Evolutionary conservation across 2,888 invertebrate genomes (phyloP), one percentile per base, ranked within the genome.

Genomic region (Oscheius onirici): DNA sequence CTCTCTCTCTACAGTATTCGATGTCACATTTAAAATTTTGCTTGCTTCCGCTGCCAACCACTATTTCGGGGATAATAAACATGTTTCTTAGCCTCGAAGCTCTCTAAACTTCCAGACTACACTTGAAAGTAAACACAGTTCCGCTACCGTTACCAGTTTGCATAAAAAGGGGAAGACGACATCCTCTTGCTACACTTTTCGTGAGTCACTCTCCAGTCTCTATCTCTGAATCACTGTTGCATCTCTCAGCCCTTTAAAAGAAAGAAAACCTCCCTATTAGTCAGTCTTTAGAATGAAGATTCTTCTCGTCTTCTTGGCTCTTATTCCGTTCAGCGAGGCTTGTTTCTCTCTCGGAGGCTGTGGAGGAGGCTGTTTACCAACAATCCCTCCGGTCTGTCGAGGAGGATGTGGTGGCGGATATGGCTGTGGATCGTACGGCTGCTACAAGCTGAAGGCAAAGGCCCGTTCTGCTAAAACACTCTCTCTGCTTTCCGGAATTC

Each of bases 341-440:
- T 86, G 86, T 57, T 86, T 86, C 66, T 83, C 86, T 8, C 80
- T 84, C 26, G 86, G 86, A 60, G 81, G 85, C 43, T 85, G 85
- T 69, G 84, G 84, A 8, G 83, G 83, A 10, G 81, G 84, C 15
- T 85, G 84, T 69, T 80, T 82, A 24, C 85, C 86, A 44, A 83
- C 84, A 44, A 85, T 85, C 17, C 66, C 66, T n/a, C 75, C 79
- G 54, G 82, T 79, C 11, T 77, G 77, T 61, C 69, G 67, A 1
- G 75, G 78, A 57, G 71, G 71, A 44, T 81, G 81, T 46, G 77
- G 76, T 10, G 66, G 69, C 15, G 80, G 82, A 63, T 84, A 77
- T 65, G 73, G 73, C 1, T 85, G 85, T 57, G 84, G 85, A 8
- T 79, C 79, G 67, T 86, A 84, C 69, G 86, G 86, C 2, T 86